These are phyloP conservation scores for Peromyscus californicus DNA, from an alignment of 2,113 vertebrate genomes.

Conservation along the genomic window DNA sequence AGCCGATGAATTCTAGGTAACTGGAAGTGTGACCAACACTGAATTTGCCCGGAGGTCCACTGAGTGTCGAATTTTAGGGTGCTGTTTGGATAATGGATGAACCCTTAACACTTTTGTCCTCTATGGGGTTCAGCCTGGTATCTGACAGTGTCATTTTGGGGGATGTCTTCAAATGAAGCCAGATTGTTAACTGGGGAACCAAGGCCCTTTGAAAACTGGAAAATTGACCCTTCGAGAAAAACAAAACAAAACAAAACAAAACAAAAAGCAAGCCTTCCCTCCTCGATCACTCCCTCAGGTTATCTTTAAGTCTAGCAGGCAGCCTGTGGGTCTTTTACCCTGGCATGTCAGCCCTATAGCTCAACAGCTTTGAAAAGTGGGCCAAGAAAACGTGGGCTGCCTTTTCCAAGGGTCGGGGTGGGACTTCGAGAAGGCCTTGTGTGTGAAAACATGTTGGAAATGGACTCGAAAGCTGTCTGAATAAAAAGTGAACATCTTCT, in stretches of 20 bases:
- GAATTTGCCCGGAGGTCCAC: not conserved
- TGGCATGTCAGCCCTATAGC: not conserved
- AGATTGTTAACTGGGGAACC: not conserved
- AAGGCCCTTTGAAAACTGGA: not conserved
- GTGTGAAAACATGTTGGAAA: slow-evolving; percentile 26
- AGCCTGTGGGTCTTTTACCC: not conserved
- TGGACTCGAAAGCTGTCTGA: not conserved
- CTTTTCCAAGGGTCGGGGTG: not conserved
- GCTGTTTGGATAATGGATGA: not conserved
- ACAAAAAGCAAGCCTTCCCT: not conserved
- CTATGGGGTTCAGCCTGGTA: not conserved
- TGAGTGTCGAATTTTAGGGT: not conserved
- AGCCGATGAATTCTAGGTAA: not conserved
- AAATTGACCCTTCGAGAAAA: slow-evolving; percentile 14
- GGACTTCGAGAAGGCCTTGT: not conserved
- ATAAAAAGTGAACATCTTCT: slow-evolving; percentile 47
- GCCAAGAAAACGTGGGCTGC: not conserved
- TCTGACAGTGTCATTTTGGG: not conserved
- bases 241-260: not conserved
- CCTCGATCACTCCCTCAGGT: not conserved
- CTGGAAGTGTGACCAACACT: not conserved
- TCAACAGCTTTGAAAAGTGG: slow-evolving; percentile 46
- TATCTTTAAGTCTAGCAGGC: not conserved
- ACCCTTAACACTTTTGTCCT: not conserved
- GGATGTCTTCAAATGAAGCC: slow-evolving; percentile 16